Conservation (phyloP, 2,113 vertebrate genomes). For the Lamprologus sp. region DNA sequence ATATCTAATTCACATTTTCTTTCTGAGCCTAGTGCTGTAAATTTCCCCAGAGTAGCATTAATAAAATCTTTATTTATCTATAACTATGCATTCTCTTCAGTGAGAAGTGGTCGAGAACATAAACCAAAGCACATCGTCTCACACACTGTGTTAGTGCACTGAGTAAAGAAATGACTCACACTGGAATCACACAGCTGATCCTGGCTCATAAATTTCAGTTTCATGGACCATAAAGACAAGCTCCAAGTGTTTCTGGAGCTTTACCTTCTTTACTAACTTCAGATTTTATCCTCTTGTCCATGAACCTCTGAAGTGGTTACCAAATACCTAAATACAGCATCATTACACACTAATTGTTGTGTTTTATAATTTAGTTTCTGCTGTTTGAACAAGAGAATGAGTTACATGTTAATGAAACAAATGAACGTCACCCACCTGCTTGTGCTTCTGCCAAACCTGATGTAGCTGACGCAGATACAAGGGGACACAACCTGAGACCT, state of each 20-base stretch:
- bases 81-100: not conserved
- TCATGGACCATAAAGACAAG: not conserved
- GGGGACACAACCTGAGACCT: not conserved
- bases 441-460: not conserved
- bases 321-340: not conserved
- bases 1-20: not conserved
- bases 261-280: not conserved
- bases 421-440: not conserved
- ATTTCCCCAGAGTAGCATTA: not conserved
- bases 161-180: not conserved
- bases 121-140: not conserved
- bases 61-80: not conserved
- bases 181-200: not conserved
- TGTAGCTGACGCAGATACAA: not conserved
- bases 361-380: not conserved
- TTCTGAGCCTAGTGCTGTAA: not conserved
- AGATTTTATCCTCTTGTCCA: not conserved
- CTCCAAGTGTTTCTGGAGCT: not conserved
- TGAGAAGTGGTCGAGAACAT: not conserved
- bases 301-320: not conserved
- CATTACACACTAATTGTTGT: not conserved
- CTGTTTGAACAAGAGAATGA: not conserved
- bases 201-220: not conserved
- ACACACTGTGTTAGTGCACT: not conserved
- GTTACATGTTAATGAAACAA: not conserved